A percentile compares a stretch with the other conserved stretches of the same genome.
Conservation (phyloP, 2,888 invertebrate species). For the Holacanthella duospinosa region DNA sequence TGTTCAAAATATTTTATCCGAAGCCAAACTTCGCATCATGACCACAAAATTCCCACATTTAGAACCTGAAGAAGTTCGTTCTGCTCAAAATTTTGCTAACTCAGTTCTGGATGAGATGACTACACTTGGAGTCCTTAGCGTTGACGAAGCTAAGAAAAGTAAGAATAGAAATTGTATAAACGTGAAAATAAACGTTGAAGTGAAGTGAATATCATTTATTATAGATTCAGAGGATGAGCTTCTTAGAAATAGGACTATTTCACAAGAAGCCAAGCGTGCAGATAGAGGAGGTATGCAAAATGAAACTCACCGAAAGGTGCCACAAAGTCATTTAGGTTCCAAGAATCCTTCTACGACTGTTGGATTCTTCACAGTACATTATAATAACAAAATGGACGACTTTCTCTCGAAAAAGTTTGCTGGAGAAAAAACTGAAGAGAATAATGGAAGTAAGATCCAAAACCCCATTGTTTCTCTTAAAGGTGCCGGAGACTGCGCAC, state of each 20-base stretch:
- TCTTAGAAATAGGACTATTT: no score
- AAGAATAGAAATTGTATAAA: no score
- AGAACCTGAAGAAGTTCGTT: neutral
- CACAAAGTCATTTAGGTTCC: no score
- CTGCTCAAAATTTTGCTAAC: no score
- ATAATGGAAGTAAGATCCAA: neutral
- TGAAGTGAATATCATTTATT: no score
- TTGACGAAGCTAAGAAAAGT: neutral
- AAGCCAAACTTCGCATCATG: constrained; percentile 8
- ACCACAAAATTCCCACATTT: neutral
- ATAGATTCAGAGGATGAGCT: no score
- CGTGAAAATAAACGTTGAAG: no score
- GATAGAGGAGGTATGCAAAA: no score
- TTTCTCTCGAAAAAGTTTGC: neutral
- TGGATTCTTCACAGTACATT: neutral
- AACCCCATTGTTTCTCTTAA: neutral
- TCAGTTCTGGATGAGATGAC: neutral
- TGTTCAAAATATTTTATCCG: constrained; percentile 16
- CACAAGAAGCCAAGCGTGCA: no score
- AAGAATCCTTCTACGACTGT: no score
- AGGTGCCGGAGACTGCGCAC: neutral
- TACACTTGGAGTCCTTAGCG: neutral
- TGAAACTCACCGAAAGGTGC: no score
- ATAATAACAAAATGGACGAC: neutral
- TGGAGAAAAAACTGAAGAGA: neutral